A percentile compares a stretch with the other conserved stretches of the same genome.
Conservation (phyloP, 2,113 vertebrate species). For the Suricata suricatta region DNA sequence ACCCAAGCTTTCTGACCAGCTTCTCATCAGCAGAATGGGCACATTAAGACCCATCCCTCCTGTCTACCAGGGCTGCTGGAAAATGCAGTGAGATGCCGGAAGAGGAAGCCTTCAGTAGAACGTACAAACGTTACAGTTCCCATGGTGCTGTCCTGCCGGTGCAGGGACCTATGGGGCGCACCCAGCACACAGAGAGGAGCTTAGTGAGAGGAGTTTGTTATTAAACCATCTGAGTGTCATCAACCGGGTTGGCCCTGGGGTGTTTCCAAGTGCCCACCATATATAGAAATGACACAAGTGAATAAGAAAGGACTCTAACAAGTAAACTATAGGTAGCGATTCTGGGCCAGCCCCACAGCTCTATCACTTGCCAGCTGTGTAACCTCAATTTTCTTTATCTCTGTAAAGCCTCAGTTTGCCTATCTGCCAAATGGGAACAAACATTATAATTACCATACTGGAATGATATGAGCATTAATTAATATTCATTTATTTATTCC, state of each 20-base stretch:
- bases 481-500: background rate
- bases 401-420: background rate
- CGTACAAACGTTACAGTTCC: fast-evolving
- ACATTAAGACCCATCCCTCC: background rate
- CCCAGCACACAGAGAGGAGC: background rate
- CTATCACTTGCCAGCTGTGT: background rate
- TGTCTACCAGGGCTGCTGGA: background rate
- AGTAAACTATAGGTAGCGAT: background rate
- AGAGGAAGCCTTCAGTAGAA: background rate
- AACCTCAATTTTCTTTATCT: background rate
- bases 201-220: background rate
- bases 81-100: background rate
- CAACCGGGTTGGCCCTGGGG: background rate
- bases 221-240: background rate
- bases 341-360: background rate
- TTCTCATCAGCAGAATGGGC: background rate
- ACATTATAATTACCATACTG: background rate
- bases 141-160: background rate
- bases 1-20: background rate
- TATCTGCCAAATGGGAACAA: background rate
- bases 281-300: fast-evolving
- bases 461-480: background rate
- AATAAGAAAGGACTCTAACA: background rate
- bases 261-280: too few species aligned
- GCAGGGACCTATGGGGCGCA: fast-evolving